phyloP scores from a whole-genome alignment of 2,113 vertebrate species.

The Brachypteracias leptosomus region DNA sequence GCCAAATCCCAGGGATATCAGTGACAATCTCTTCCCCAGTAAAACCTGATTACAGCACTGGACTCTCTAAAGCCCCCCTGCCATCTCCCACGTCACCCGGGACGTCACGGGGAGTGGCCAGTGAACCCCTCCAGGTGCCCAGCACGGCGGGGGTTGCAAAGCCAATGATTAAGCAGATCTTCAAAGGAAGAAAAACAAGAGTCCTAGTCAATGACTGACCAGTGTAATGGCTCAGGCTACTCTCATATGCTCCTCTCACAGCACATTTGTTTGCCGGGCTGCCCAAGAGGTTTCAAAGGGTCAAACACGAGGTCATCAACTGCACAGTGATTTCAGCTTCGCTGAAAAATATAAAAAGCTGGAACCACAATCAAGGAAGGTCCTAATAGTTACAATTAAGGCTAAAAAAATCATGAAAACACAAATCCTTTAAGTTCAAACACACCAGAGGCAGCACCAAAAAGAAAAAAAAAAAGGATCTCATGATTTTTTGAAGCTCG shows the following conservation, averaged over 20 bases:
- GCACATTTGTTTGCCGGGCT: slow-evolving; percentile 47
- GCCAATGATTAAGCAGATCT: slow-evolving; percentile 15
- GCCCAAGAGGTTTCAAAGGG: slow-evolving; percentile 36
- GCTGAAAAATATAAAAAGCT: neutral
- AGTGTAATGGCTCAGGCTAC: neutral
- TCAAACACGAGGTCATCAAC: slow-evolving; percentile 38
- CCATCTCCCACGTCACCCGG: neutral
- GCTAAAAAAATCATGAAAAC: neutral
- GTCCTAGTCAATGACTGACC: slow-evolving; percentile 61
- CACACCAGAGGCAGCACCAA: neutral
- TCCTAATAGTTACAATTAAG: neutral
- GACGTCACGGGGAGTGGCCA: accelerated
- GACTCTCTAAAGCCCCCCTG: neutral
- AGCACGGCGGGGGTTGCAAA: neutral
- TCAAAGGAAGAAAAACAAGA: slow-evolving; percentile 56
- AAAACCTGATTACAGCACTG: slow-evolving; percentile 43
- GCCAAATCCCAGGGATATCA: slow-evolving; percentile 65
- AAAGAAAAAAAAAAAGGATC: neutral
- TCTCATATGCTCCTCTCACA: slow-evolving; percentile 37
- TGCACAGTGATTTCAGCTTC: neutral
- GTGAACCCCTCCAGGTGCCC: neutral
- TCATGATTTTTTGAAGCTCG: neutral
- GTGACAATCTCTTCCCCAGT: slow-evolving; percentile 50
- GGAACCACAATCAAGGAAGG: neutral
- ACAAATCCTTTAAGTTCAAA: neutral